phyloP scores from a whole-genome alignment of 2,113 vertebrate species.

The Cephalophus harveyi region DNA sequence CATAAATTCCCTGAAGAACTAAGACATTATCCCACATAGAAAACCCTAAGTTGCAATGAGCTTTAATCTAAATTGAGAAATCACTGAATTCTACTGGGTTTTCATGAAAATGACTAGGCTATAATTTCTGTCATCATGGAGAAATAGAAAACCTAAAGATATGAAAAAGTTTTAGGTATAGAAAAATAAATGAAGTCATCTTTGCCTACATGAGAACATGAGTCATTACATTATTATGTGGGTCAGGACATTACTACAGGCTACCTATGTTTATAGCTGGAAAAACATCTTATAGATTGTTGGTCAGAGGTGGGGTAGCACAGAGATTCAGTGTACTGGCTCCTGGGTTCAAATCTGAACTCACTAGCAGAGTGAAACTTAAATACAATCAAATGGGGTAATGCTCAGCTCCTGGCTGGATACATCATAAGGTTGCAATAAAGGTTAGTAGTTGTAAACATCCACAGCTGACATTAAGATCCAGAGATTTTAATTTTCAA shows the following conservation, averaged over 20 bases:
- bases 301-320: neutral
- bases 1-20: neutral
- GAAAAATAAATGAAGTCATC: neutral
- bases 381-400: neutral
- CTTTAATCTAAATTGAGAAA: constrained; percentile 19
- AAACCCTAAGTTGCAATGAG: neutral
- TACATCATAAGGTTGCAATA: neutral
- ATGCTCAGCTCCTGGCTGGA: neutral
- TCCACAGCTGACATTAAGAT: neutral
- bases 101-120: neutral
- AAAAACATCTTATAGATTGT: neutral
- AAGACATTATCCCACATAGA: neutral
- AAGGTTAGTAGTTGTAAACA: neutral
- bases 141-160: neutral
- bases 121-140: neutral
- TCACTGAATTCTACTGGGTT: neutral
- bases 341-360: neutral
- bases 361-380: neutral
- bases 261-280: neutral
- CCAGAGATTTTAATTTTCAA: neutral
- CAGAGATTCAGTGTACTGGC: neutral
- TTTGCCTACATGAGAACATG: neutral
- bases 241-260: neutral
- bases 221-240: neutral
- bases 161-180: neutral